Base-by-base conservation (phyloP, 2,113 vertebrate genomes). In the Stomatorhinus ivindoensis region DNA sequence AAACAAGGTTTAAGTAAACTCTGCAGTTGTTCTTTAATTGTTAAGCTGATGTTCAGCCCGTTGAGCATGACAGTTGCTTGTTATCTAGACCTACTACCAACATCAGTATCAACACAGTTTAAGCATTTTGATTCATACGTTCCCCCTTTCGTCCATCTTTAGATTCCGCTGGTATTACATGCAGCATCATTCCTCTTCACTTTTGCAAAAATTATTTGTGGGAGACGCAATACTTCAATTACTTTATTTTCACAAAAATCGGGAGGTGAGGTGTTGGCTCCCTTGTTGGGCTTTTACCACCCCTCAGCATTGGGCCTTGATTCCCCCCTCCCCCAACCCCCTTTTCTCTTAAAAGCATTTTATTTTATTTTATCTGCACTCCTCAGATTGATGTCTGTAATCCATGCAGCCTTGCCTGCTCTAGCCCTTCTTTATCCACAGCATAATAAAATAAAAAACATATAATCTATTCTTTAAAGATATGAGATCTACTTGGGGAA, bases 401-500 rank as follows among this genome's bases (percentile, higher is more conserved):
- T 97, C 96, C 93, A 92, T 92, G 95, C 94, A 95, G 93, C 92
- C 92, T 9, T 24, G 7, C 21, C 5, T 35, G 51, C 92, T 88
- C 87, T 83, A 47, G 92, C 88, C 84, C 80, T 61, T 89, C 89
- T 91, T 76, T 91, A 89, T 85, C 11, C 90, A 90, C 93, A 93
- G 93, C 96, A 95, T 97, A 97, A 97, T 97, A 97, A 97, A 55
- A 87, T 8, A 53, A 95, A 53, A 95, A 84, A 39, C 44, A 91
- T 94, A 96, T 97, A 97, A 97, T 97, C 97, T 96, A 95, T 94
- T 97, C 95, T 97, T 97, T 96, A 95, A 95, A 95, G 97, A 97
- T 96, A 96, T 96, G 95, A 97, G 95, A 97, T 97, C 96, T 97
- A 91, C 94, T 96, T 95, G 95, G 95, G 94, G 95, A 95, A 96